phyloP scores from a whole-genome alignment of 2,797 vertebrate species.

The Channa striata region DNA sequence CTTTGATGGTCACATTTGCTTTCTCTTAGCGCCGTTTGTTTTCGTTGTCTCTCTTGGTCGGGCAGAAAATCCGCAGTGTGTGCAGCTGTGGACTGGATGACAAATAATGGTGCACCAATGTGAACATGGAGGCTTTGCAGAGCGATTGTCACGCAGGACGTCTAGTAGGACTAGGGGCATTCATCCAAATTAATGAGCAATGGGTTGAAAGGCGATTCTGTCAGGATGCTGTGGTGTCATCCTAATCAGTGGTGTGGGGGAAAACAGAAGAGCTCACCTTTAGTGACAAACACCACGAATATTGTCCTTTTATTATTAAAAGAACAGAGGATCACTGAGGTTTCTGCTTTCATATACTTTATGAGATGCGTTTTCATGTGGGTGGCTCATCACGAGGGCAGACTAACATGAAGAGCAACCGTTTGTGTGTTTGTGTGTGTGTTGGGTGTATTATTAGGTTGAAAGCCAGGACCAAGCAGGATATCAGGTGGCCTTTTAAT shows the following conservation, averaged over 20 bases:
- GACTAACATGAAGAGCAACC: slow-evolving; percentile 28
- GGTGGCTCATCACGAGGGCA: slow-evolving; percentile 40
- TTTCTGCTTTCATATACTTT: slow-evolving; percentile 28
- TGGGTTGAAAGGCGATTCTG: slow-evolving; percentile 62
- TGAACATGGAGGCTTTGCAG: slow-evolving; percentile 52
- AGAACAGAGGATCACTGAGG: slow-evolving; percentile 2
- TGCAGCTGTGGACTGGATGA: slow-evolving; percentile 73
- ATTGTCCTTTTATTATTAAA: slow-evolving; percentile 26
- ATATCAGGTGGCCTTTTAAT: slow-evolving; percentile 74
- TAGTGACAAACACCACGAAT: slow-evolving; percentile 19
- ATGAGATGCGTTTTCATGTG: slow-evolving; percentile 46
- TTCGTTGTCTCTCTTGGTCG: slow-evolving; percentile 68
- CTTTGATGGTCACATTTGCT: slow-evolving; percentile 72
- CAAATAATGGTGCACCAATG: slow-evolving; percentile 64
- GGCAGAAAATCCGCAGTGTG: slow-evolving; percentile 71
- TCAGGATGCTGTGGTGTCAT: slow-evolving; percentile 53
- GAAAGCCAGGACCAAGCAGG: slow-evolving; percentile 34
- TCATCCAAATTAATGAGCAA: slow-evolving; percentile 74
- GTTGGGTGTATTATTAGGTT: slow-evolving; percentile 10
- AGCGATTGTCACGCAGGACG: slow-evolving; percentile 51
- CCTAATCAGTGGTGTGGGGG: slow-evolving; percentile 41
- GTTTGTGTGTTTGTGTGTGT: slow-evolving; percentile 10
- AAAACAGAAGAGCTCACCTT: slow-evolving; percentile 40
- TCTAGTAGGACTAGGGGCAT: slow-evolving; percentile 67
- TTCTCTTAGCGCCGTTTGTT: slow-evolving; percentile 70